Evolutionary conservation across 2,113 vertebrate genomes (phyloP), one percentile per base, ranked within the genome.

Genomic region (Uria aalge): DNA sequence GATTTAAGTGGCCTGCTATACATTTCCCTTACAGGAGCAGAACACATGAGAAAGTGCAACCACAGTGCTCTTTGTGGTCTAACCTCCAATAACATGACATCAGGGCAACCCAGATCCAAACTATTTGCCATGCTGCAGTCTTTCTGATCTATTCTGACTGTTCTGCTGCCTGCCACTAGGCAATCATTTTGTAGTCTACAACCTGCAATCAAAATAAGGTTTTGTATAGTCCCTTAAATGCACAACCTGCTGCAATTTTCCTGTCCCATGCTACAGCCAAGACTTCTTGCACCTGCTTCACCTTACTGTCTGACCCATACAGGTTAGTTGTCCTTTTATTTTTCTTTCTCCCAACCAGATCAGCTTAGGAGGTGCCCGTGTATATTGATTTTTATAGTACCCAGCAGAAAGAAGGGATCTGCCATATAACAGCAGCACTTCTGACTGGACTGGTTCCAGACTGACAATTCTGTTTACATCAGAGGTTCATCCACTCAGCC

Each of bases 351-450:
- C 20, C 27, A 34, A 27, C 6, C 67, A 19, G 11, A 40, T 45
- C 24, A 73, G 8, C 6, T 73, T 68, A 73, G 18, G 20, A 85
- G 74, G 29, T 34, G 8, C 12, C 13, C 1, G 3, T 34, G 3
- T 21, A 4, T 24, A 30, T 56, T 52, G 38, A 55, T 56, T 87
- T 94, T 81, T 50, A 13, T 12, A 38, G 9, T 9, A 50, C 19
- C 8, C 32, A 52, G 27, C 17, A 90, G 64, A 91, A 95, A 78
- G 32, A 43, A 78, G 24, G 24, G 23, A 59, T 77, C n/a, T 77
- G 15, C 8, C 23, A 32, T 0, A 0, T n/a, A 85, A 17, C 8
- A 0, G 4, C 34, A 53, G 27, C 10, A 15, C 32, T 78, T 83
- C n/a, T 53, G 53, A 57, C 4, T 30, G 50, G 5, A 11, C 12